phyloP scores from a whole-genome alignment of 2,888 invertebrate genomes.

The Metopia argyrocephala region DNA sequence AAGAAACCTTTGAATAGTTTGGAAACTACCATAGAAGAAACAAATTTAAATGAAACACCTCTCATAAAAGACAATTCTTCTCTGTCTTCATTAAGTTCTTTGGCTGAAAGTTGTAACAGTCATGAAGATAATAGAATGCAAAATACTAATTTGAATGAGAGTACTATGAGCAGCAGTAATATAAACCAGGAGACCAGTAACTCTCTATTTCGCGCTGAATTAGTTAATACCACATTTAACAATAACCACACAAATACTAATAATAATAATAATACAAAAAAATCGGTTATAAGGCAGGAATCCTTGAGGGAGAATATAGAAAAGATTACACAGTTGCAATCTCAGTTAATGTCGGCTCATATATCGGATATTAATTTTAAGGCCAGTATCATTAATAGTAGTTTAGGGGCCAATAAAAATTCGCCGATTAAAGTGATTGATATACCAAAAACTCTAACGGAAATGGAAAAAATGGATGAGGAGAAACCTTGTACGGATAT shows the following conservation, averaged over 20 bases:
- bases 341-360: slow-evolving; percentile 78
- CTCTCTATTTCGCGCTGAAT: slow-evolving; percentile 75
- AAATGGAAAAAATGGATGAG: slow-evolving; percentile 29
- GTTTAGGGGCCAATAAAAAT: slow-evolving; percentile 17
- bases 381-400: no score
- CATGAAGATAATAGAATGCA: slow-evolving; percentile 51
- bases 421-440: slow-evolving; percentile 58
- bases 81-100: slow-evolving; percentile 53
- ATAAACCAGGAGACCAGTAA: slow-evolving; percentile 9
- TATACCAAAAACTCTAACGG: slow-evolving; percentile 56
- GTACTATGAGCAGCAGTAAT: slow-evolving; percentile 36
- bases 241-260: slow-evolving; percentile 44
- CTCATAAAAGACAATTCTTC: slow-evolving; percentile 54
- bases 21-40: slow-evolving; percentile 75
- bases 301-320: slow-evolving; percentile 78
- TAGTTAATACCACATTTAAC: slow-evolving; percentile 75
- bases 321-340: slow-evolving; percentile 78
- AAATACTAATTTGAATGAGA: slow-evolving; percentile 45
- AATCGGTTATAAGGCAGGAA: slow-evolving; percentile 75
- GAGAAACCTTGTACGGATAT: slow-evolving; percentile 17
- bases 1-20: slow-evolving; percentile 76
- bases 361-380: slow-evolving; percentile 70
- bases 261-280: slow-evolving; percentile 54
- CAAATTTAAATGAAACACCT: slow-evolving; percentile 19
- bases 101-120: slow-evolving; percentile 57